Percentiles rank a stretch among this genome's conserved stretches.
Evolutionary conservation across 2,113 vertebrate species (phyloP).

Genomic region (Osmerus eperlanus): DNA sequence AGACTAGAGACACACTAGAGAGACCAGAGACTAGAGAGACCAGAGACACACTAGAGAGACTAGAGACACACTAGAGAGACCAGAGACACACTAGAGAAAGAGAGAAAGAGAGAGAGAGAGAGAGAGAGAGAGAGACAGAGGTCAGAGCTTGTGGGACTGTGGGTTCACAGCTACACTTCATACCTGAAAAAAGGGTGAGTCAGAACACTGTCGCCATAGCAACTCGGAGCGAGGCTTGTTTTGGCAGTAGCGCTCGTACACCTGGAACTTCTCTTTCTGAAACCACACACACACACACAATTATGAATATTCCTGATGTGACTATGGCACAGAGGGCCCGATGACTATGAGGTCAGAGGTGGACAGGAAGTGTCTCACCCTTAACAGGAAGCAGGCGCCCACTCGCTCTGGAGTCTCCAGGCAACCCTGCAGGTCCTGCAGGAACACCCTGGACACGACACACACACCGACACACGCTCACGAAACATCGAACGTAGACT

Average conservation of each 20-base stretch:
- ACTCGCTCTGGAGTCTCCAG: conserved; percentile 84
- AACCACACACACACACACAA: conserved; percentile 28
- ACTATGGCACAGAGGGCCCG: background rate
- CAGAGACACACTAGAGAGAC: too few species aligned
- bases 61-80: too few species aligned
- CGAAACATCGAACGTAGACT: conserved; percentile 2
- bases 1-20: background rate
- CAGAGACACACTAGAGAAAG: too few species aligned
- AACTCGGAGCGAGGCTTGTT: conserved; percentile 92
- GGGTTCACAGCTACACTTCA: too few species aligned
- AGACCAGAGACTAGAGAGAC: too few species aligned
- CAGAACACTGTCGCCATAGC: conserved; percentile 89
- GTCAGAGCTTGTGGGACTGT: too few species aligned
- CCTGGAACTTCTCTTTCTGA: conserved; percentile 92
- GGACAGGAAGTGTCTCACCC: conserved; percentile 74
- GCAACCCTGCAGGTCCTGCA: conserved; percentile 88
- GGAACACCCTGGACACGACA: conserved; percentile 79
- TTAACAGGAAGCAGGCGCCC: conserved; percentile 86
- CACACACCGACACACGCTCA: too few species aligned
- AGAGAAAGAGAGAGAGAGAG: too few species aligned
- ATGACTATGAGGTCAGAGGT: background rate
- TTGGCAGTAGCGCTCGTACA: conserved; percentile 95
- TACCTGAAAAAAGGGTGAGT: conserved; percentile 93
- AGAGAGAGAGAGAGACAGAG: too few species aligned
- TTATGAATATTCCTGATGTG: background rate